These are phyloP conservation scores for Pelusios castaneus DNA, from an alignment of 2,113 vertebrate species.

Conservation along the genomic window DNA sequence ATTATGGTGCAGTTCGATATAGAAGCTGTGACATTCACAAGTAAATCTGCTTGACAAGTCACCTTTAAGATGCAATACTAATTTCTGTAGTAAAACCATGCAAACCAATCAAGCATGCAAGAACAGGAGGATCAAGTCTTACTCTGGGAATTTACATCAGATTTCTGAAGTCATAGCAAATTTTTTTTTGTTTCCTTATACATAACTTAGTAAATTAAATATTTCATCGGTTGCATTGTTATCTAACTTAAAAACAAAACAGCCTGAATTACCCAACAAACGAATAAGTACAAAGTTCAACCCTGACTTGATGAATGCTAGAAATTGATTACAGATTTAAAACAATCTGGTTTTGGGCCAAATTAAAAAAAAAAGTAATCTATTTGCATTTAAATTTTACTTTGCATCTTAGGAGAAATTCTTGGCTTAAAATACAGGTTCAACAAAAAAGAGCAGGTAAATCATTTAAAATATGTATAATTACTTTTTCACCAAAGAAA, in stretches of 20 bases:
- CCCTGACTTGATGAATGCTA: neutral
- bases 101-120: neutral
- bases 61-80: neutral
- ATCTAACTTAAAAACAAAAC: neutral
- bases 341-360: neutral
- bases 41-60: neutral
- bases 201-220: neutral
- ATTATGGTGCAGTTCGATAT: neutral
- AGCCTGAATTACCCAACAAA: constrained; percentile 11
- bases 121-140: constrained; percentile 19
- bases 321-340: constrained; percentile 12
- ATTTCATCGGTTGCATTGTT: constrained; percentile 16
- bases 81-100: neutral
- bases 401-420: constrained; percentile 41
- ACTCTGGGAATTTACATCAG: neutral
- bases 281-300: constrained; percentile 19
- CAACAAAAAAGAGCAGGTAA: constrained; percentile 8
- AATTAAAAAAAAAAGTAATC: constrained; percentile 14
- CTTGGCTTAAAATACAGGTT: constrained; percentile 41
- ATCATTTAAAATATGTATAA: neutral
- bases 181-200: neutral
- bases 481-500: neutral
- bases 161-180: constrained; percentile 7
- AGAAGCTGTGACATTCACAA: neutral
- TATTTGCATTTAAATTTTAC: constrained; percentile 25